Conservation (phyloP, 2,888 invertebrate genomes). For the Brachylomia viminalis region DNA sequence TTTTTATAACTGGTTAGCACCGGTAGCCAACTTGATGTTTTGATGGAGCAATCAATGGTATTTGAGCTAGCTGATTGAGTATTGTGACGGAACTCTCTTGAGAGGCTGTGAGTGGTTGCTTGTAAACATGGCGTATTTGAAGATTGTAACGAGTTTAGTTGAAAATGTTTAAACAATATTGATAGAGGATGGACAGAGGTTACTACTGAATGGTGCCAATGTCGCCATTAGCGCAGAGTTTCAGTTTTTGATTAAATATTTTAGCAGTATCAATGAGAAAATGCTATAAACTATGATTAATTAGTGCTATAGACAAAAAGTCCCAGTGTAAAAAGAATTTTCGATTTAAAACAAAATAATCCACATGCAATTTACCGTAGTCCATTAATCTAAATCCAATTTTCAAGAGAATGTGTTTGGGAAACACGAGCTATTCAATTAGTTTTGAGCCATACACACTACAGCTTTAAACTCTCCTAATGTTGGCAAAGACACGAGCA, state of each 20-base stretch:
- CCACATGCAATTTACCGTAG: constrained; percentile 25
- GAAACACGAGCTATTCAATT: constrained; percentile 50
- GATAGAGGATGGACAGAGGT: background rate
- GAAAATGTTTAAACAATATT: background rate
- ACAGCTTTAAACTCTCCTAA: constrained; percentile 43
- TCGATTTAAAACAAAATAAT: background rate
- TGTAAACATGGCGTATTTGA: constrained; percentile 26
- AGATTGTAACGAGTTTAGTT: constrained; percentile 3
- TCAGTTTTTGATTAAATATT: too few relatives aligned
- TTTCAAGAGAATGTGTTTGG: constrained; percentile 39
- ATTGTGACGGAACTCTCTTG: constrained; percentile 34
- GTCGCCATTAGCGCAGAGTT: too few relatives aligned
- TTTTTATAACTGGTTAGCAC: constrained; percentile 38
- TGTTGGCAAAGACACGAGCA: constrained; percentile 59
- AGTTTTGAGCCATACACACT: constrained; percentile 35
- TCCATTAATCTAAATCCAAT: constrained; percentile 38
- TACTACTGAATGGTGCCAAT: background rate
- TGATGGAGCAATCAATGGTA: constrained; percentile 38
- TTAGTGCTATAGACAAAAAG: background rate
- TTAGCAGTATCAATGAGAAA: too few relatives aligned
- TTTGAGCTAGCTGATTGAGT: constrained; percentile 49
- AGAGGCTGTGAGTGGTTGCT: constrained; percentile 2
- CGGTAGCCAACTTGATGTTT: constrained; percentile 30
- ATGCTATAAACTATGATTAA: background rate
- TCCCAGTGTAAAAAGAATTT: background rate